Base-by-base conservation (phyloP, 2,797 vertebrate species). In the Emys orbicularis region DNA sequence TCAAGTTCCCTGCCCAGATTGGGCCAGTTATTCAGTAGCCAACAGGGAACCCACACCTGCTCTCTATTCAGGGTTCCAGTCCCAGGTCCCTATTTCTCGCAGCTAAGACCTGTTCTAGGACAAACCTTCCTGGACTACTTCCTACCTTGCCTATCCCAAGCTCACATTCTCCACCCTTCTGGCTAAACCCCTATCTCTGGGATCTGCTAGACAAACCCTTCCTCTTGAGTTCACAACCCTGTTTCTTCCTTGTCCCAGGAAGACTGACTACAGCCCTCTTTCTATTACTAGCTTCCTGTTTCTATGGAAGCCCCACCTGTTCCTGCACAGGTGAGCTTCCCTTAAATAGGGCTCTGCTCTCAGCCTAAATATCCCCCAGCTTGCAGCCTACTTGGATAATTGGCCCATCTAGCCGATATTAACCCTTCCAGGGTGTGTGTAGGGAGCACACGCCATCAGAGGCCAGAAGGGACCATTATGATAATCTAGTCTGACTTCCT, bases 381-480 rank as follows among this genome's bases (percentile, higher is more conserved):
- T 68, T 68, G 34, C 61, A 68, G 34, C 18, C 61, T 72, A 6
- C 10, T 72, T 37, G n/a, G 65, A 23, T 72, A 37, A 72, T 72
- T 72, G n/a, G n/a, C 65, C n/a, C 10, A 21, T 12, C n/a, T 72
- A 5, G 18, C n/a, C 10, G 12, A 23, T 21, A 11, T 72, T 41
- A 72, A 72, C 19, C n/a, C 3, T 5, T 72, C 9, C n/a, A 12
- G n/a, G 65, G 65, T 23, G 5, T 72, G 10, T 72, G 19, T 34
- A 61, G 31, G 59, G 59, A 61, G 13, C 31, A 61, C 19, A n/a
- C 19, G 2, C 5, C 29, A 27, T 76, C 44, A 21, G 8, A 83
- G 18, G 41, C 0, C 0, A 74, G 31, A 5, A 50, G n/a, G 2
- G 57, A 13, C 34, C 79, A 21, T 21, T 47, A 37, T 68, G 44